phyloP scores from a whole-genome alignment of 2,888 invertebrate species.

The Criorhina ranunculi region DNA sequence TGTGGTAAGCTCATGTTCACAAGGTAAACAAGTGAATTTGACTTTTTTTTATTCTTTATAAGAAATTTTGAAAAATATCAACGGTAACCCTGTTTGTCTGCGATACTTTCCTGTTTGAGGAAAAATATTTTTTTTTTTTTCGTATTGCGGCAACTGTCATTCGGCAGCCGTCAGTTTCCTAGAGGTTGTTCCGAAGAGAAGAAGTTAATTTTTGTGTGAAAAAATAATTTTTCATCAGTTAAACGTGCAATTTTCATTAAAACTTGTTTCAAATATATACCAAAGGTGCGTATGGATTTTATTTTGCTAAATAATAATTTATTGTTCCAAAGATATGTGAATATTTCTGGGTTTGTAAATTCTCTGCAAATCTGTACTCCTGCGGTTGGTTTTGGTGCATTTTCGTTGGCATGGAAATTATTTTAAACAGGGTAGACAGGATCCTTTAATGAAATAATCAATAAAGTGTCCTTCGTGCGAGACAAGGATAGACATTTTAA shows the following conservation, averaged over 20 bases:
- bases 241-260: not conserved
- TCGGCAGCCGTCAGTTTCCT: conserved; percentile 31
- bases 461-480: too few relatives aligned
- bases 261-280: not conserved
- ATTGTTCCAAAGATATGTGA: not conserved
- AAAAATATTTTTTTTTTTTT: conserved; percentile 1
- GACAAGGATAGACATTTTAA: too few relatives aligned
- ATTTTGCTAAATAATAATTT: not conserved
- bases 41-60: too few relatives aligned
- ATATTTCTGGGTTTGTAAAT: not conserved
- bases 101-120: conserved; percentile 13
- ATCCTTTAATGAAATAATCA: too few relatives aligned
- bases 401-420: not conserved
- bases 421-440: not conserved
- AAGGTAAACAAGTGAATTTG: too few relatives aligned
- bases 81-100: not conserved
- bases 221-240: not conserved
- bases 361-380: not conserved
- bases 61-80: too few relatives aligned
- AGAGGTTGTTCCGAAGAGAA: conserved; percentile 20
- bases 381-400: not conserved
- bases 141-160: conserved; percentile 20
- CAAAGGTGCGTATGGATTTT: not conserved
- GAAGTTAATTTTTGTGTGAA: conserved; percentile 4
- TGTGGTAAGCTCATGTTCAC: too few relatives aligned